Base-by-base conservation (phyloP, 2,888 invertebrate genomes). In the Eudemis profundana region DNA sequence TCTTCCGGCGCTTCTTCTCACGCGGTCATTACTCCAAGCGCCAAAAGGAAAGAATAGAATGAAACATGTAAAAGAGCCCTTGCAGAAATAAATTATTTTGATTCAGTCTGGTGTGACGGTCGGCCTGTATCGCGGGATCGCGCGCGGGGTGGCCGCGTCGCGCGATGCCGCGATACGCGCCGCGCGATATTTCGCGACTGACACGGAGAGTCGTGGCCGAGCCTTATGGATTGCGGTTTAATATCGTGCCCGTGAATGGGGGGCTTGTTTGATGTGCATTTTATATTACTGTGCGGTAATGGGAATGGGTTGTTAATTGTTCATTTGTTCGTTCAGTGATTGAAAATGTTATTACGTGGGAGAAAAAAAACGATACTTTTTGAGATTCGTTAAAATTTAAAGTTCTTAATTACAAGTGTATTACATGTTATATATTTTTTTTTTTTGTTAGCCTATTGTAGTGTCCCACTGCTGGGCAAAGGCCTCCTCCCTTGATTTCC, bases 231-330 rank as follows among this genome's bases (percentile, higher is more conserved):
- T 65, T 65, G 60, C 51, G 59, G 46, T 60, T 65, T 53, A 60
- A 82, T 83, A 81, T 84, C 81, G 84, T 81, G 72, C 75, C 74
- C 80, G 75, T 80, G 84, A 85, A 84, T 84, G 83, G 53, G 33
- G 36, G 19, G 12, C 38, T 56, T 44, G 42, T 27, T 54, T 40
- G 27, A 2, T 8, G 21, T 38, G 36, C 14, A 19, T 38, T 42
- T 17, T 12, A 42, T 10, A 15, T 33, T 10, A 4, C 10, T 36
- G 44, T 21, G 33, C 27, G 27, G 7, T 7, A 33, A 33, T 33
- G 33, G 7, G 8, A 33, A 8, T 10, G 5, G 10, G 7, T 10
- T 10, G 33, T 33, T 33, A 33, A 33, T 33, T 33, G 33, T 8
- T 33, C 7, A 8, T 4, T 8, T 1, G 8, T 33, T 33, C 33